Base-by-base conservation (phyloP, 2,888 invertebrate species). In the Plagodis dolabraria region DNA sequence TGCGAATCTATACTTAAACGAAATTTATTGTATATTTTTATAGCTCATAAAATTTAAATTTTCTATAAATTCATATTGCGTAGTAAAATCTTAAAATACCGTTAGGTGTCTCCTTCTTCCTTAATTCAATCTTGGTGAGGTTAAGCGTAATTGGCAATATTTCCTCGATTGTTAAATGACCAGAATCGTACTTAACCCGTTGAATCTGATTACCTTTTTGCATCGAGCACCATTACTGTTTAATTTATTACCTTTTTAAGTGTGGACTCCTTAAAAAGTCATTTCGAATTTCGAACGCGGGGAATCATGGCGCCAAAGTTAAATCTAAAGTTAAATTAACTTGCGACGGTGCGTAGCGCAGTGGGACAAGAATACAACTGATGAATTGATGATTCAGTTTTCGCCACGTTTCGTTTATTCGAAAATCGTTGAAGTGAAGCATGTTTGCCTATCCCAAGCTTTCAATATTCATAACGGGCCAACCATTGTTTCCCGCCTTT, bases 391-490 rank as follows among this genome's bases (percentile, higher is more conserved):
- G 40, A 40, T 10, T 40, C 40, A 40, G 40, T 40, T 10, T 40
- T 10, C 0, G 40, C 8, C 10, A 10, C 22, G 50, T 45, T 46
- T 72, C 72, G 80, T 40, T 40, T 40, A 77, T 75, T 82, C 75
- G 78, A 87, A 89, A 87, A 85, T 83, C 75, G 73, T 75, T 76
- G 73, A 80, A 74, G 77, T 79, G 73, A 80, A 74, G 77, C 79
- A 74, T 82, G 76, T 79, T 80, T 79, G 76, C 75, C 84, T 84
- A 82, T 81, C 82, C 81, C 72, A 72, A 82, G 80, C 70, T 82
- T 81, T 89, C 85, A 86, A 88, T 88, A 91, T 89, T 89, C 87
- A 88, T 91, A 91, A 89, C 91, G 89, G 88, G 70, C 77, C 69
- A 44, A 65, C 84, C 79, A 89, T 90, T 89, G 90, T 91, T 89